phyloP scores from a whole-genome alignment of 2,797 vertebrate species.

The Hydrocynus forskahlii region DNA sequence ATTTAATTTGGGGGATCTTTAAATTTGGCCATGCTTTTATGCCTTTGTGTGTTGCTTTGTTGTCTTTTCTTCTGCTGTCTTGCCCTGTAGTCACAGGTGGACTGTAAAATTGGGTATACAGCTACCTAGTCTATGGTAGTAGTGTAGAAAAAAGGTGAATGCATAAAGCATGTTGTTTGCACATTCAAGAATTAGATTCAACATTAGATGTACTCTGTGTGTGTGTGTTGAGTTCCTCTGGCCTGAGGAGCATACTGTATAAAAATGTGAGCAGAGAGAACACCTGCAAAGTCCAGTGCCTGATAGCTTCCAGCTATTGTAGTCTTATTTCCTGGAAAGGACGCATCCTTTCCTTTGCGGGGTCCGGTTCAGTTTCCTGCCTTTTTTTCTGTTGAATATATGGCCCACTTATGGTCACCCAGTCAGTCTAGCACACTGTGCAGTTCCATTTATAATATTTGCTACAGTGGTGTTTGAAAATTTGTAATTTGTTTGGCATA shows the following conservation, averaged over 20 bases:
- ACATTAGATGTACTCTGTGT: too few relatives aligned
- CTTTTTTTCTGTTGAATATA: slow-evolving; percentile 33
- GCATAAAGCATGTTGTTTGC: too few relatives aligned
- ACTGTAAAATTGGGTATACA: too few relatives aligned
- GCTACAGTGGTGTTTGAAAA: slow-evolving; percentile 13
- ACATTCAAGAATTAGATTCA: too few relatives aligned
- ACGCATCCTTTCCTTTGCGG: slow-evolving; percentile 41
- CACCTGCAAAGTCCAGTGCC: slow-evolving; percentile 59
- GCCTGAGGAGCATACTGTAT: neutral
- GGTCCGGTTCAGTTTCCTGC: slow-evolving; percentile 46
- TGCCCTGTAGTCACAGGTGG: too few relatives aligned
- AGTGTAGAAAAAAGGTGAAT: too few relatives aligned
- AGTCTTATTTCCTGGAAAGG: slow-evolving; percentile 52
- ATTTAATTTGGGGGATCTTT: too few relatives aligned
- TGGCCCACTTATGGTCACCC: neutral
- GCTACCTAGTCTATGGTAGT: too few relatives aligned
- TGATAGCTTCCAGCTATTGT: slow-evolving; percentile 64
- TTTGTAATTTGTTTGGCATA: too few relatives aligned
- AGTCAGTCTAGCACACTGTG: neutral
- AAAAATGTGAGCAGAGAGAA: slow-evolving; percentile 8
- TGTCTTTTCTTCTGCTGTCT: too few relatives aligned
- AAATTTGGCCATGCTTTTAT: too few relatives aligned
- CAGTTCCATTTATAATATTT: neutral
- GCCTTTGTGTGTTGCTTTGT: too few relatives aligned
- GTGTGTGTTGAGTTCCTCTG: neutral